These are phyloP conservation scores for Hydraecia micacea DNA, from an alignment of 2,888 invertebrate species.

Conservation along the genomic window DNA sequence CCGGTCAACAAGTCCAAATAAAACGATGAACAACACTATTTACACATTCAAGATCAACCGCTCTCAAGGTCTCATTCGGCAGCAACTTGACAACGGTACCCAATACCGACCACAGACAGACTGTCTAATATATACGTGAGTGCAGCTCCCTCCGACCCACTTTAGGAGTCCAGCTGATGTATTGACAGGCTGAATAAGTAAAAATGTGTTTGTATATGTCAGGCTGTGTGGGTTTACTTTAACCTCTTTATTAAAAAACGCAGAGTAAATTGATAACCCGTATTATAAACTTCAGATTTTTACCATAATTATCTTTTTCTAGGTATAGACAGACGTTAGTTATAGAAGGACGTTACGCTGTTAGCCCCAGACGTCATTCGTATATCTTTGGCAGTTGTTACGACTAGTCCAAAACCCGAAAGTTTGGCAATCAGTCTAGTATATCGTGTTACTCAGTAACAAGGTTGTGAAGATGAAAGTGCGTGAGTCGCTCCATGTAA, in stretches of 20 bases:
- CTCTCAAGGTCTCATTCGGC: conserved; percentile 28
- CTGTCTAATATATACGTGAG: conserved; percentile 57
- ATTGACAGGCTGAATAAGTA: conserved; percentile 52
- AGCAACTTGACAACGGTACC: conserved; percentile 61
- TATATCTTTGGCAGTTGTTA: not conserved
- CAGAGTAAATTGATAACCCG: not conserved
- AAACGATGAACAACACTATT: not conserved
- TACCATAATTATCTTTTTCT: not conserved
- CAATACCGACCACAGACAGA: conserved; percentile 54
- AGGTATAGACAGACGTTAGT: too few relatives aligned
- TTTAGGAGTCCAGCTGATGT: conserved; percentile 32
- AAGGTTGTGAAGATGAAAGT: not conserved
- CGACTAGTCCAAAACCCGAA: not conserved
- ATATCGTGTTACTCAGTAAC: not conserved
- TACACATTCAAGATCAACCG: not conserved
- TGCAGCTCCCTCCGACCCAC: conserved; percentile 56
- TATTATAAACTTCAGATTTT: not conserved
- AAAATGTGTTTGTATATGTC: conserved; percentile 4
- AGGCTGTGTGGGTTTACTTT: not conserved
- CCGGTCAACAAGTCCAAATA: not conserved
- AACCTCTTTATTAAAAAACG: not conserved
- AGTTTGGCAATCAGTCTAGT: not conserved
- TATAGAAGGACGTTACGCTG: too few relatives aligned
- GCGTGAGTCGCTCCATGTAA: not conserved
- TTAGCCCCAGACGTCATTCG: not conserved